These are phyloP conservation scores for Drosophila nigricruria DNA, from an alignment of 2,888 invertebrate species.

Conservation along the genomic window DNA sequence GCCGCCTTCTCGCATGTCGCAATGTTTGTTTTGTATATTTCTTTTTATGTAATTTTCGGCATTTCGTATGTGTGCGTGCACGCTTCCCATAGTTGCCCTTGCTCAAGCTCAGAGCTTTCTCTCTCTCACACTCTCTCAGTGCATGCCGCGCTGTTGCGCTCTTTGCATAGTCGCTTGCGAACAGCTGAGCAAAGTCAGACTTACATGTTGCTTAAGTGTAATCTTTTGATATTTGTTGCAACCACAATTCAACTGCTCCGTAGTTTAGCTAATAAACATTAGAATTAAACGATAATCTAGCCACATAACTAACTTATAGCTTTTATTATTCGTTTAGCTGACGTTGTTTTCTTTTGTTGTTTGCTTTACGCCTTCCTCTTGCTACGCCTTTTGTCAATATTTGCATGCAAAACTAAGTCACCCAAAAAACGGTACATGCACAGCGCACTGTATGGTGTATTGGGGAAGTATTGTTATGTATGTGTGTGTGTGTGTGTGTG, in stretches of 20 bases:
- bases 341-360: not conserved
- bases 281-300: not conserved
- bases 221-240: not conserved
- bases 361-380: constrained; percentile 18
- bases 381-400: constrained; percentile 28
- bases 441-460: not conserved
- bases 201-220: not conserved
- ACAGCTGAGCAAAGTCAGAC: constrained; percentile 25
- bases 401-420: constrained; percentile 52
- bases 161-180: constrained; percentile 9
- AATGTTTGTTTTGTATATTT: constrained; percentile 39
- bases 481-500: not conserved
- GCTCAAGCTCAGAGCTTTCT: constrained; percentile 34
- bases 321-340: constrained; percentile 6
- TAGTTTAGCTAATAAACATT: not conserved
- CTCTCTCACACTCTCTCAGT: not conserved
- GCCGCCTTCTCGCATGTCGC: constrained; percentile 32
- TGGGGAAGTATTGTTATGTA: constrained; percentile 9
- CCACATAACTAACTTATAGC: not conserved
- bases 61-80: constrained; percentile 20
- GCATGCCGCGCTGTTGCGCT: constrained; percentile 9
- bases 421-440: constrained; percentile 14
- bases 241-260: not conserved
- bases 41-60: constrained; percentile 41
- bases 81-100: constrained; percentile 15